phyloP scores from a whole-genome alignment of 1,140 invertebrate species.

The Diploscapter pachys region DNA sequence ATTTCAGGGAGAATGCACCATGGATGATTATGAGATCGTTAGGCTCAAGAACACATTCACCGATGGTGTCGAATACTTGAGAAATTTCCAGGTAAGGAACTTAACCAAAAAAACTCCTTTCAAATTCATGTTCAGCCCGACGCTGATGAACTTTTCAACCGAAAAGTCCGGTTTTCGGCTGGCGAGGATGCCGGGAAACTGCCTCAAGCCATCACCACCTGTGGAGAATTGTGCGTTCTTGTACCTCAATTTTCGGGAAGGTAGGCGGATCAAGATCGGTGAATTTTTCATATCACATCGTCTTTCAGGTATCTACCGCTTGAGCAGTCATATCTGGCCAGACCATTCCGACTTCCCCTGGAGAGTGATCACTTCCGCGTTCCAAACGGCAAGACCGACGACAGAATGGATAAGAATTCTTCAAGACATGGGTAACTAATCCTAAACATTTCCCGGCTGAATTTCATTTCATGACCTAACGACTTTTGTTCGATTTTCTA shows the following conservation, averaged over 20 bases:
- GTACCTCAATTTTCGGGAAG: conserved; percentile 56
- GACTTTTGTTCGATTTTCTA: too few species aligned
- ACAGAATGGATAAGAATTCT: too few species aligned
- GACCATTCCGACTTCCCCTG: conserved; percentile 48
- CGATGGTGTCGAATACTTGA: conserved; percentile 55
- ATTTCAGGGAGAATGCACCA: conserved; percentile 30
- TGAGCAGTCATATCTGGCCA: conserved; percentile 47
- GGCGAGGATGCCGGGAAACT: conserved; percentile 57
- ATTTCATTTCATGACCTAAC: too few species aligned
- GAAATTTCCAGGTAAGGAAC: conserved; percentile 48
- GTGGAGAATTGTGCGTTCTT: conserved; percentile 51
- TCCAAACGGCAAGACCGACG: too few species aligned
- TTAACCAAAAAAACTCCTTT: too few species aligned
- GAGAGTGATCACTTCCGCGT: conserved; percentile 48
- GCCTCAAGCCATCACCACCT: conserved; percentile 54
- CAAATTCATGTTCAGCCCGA: conserved; percentile 46
- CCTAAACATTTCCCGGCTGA: too few species aligned
- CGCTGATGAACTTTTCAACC: conserved; percentile 53
- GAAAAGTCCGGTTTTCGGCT: conserved; percentile 56
- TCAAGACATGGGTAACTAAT: too few species aligned
- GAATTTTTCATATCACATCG: too few species aligned
- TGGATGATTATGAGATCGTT: conserved; percentile 51
- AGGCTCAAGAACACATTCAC: conserved; percentile 50
- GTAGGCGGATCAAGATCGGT: conserved; percentile 15
- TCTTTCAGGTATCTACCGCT: conserved; percentile 29